Conservation (phyloP, 2,888 invertebrate species). For the Neuroscelio doddi region DNA sequence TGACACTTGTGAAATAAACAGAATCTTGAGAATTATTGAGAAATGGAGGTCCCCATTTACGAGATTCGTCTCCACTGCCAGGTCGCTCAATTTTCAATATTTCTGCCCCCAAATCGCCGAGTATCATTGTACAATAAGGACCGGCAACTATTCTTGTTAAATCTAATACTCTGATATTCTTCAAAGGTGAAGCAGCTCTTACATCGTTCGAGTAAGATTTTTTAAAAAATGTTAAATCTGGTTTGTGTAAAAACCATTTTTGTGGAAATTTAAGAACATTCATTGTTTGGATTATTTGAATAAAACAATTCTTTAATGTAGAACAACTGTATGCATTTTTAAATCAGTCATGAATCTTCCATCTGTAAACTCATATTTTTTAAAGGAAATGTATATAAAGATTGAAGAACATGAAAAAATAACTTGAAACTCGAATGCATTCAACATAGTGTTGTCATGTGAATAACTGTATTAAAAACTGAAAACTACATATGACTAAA, state of each 20-base stretch:
- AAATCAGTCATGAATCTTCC: background rate
- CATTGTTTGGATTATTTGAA: background rate
- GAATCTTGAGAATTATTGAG: constrained; percentile 77
- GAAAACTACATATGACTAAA: no score
- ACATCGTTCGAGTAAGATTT: constrained; percentile 18
- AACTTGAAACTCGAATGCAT: no score
- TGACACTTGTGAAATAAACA: constrained; percentile 89
- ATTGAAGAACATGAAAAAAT: no score
- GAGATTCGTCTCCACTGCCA: constrained; percentile 87
- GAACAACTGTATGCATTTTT: no score
- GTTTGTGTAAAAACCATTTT: constrained; percentile 2
- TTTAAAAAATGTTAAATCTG: no score
- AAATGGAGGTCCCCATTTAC: constrained; percentile 96
- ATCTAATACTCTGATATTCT: constrained; percentile 84
- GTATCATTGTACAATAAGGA: constrained; percentile 94
- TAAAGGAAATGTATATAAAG: no score
- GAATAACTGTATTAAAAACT: no score
- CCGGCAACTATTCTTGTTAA: constrained; percentile 92
- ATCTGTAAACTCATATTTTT: no score
- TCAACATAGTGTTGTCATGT: no score
- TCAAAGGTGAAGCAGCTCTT: constrained; percentile 75
- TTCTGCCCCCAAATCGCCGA: constrained; percentile 94
- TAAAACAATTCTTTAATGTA: no score
- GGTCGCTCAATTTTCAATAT: constrained; percentile 94
- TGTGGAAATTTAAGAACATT: background rate